Conservation (phyloP, 2,113 vertebrate species). For the Eupsittula cactorum region DNA sequence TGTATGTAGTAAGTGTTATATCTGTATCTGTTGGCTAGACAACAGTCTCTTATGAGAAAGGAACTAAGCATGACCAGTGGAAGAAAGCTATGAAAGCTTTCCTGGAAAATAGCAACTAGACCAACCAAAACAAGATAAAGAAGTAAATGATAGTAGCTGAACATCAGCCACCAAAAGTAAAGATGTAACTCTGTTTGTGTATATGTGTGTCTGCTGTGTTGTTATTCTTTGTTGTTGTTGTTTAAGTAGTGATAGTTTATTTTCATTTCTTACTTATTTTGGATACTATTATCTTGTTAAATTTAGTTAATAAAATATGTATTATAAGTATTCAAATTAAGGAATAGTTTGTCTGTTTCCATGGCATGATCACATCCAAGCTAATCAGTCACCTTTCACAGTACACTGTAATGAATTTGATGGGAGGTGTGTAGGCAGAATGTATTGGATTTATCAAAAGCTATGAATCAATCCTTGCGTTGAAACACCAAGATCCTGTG, state of each 20-base stretch:
- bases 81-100: not conserved
- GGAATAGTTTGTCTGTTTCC: not conserved
- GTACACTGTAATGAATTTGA: not conserved
- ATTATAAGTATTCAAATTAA: not conserved
- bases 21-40: not conserved
- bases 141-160: not conserved
- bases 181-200: not conserved
- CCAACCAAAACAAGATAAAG: not conserved
- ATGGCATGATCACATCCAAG: not conserved
- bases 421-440: not conserved
- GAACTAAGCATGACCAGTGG: not conserved
- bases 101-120: not conserved
- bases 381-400: not conserved
- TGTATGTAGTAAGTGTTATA: not conserved
- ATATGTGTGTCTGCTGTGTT: not conserved
- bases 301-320: not conserved
- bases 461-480: not conserved
- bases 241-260: not conserved
- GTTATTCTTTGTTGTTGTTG: not conserved
- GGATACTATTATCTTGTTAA: not conserved
- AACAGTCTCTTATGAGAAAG: not conserved
- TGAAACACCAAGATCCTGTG: not conserved
- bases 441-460: not conserved
- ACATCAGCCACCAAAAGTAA: not conserved
- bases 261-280: not conserved